Percentiles rank a stretch among this genome's conserved stretches.
Evolutionary conservation across 2,797 vertebrate species (phyloP).

Genomic region (Eutrigla gurnardus): DNA sequence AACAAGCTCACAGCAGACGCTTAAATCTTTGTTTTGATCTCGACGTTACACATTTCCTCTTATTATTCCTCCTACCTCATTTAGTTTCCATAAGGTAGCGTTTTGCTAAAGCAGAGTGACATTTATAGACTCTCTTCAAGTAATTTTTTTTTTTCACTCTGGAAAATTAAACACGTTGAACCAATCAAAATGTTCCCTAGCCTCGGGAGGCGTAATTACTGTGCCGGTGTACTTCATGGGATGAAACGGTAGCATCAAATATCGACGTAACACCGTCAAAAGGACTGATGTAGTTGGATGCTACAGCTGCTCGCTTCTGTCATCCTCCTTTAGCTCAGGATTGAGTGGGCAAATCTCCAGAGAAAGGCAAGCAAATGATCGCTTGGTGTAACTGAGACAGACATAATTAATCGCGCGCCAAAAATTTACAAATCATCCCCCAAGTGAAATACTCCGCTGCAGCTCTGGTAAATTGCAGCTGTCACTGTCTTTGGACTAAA

Average conservation of each 20-base stretch:
- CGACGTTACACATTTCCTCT: neutral
- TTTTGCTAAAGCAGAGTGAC: slow-evolving; percentile 1
- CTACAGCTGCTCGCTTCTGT: slow-evolving; percentile 26
- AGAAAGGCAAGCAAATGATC: slow-evolving; percentile 52
- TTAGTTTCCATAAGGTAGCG: neutral
- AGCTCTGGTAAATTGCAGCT: slow-evolving; percentile 48
- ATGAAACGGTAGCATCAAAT: slow-evolving; percentile 36
- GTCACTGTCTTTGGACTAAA: slow-evolving; percentile 51
- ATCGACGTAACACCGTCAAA: slow-evolving; percentile 12
- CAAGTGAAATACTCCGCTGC: slow-evolving; percentile 36
- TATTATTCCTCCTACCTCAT: neutral
- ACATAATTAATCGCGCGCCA: slow-evolving; percentile 57
- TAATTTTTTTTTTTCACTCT: slow-evolving; percentile 11
- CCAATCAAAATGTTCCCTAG: slow-evolving; percentile 20
- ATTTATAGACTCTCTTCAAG: slow-evolving; percentile 23
- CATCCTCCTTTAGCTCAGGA: slow-evolving; percentile 51
- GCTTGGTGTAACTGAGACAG: slow-evolving; percentile 47
- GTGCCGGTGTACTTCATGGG: slow-evolving; percentile 5
- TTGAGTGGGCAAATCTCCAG: slow-evolving; percentile 41
- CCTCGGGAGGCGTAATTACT: slow-evolving; percentile 44
- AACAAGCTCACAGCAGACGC: slow-evolving; percentile 14
- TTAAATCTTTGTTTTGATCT: slow-evolving; percentile 24
- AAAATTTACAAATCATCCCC: slow-evolving; percentile 54
- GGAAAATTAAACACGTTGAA: slow-evolving; percentile 34
- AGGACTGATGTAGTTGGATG: slow-evolving; percentile 11